Percentiles rank a stretch among this genome's conserved stretches.
These are phyloP conservation scores for Euura saliciscinereae DNA, from an alignment of 1,140 invertebrate genomes.

Conservation along the genomic window DNA sequence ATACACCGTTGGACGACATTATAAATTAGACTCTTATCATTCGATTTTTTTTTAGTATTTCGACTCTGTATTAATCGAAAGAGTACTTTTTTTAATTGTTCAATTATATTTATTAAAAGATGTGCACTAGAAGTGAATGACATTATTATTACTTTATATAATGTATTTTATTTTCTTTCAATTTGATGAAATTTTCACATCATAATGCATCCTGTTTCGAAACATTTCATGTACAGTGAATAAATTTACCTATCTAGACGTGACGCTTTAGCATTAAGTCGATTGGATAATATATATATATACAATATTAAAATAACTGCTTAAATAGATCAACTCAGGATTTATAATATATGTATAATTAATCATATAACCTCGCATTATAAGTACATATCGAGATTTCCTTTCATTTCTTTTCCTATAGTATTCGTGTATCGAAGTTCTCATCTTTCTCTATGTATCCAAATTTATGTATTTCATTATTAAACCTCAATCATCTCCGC, in stretches of 20 bases:
- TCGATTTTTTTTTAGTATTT: not conserved
- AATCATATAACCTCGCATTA: not conserved
- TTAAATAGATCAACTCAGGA: not conserved
- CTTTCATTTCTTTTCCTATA: not conserved
- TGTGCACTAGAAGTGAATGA: not conserved
- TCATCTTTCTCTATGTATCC: not conserved
- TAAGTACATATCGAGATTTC: not conserved
- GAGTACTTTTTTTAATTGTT: not conserved
- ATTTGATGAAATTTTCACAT: not conserved
- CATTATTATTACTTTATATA: not conserved
- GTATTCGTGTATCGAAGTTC: not conserved
- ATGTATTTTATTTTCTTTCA: not conserved
- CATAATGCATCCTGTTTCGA: not conserved
- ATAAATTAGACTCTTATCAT: not conserved
- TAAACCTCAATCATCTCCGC: no score
- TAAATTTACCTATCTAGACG: constrained; percentile 2
- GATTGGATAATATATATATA: constrained; percentile 1
- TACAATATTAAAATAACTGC: not conserved
- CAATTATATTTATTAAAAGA: not conserved
- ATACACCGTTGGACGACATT: constrained; percentile 3
- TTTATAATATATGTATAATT: not conserved
- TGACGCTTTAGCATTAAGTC: not conserved
- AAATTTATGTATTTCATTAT: no score
- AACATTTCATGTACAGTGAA: not conserved
- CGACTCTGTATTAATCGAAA: not conserved